Conservation (phyloP, 2,113 vertebrate genomes). For the Scomber japonicus region DNA sequence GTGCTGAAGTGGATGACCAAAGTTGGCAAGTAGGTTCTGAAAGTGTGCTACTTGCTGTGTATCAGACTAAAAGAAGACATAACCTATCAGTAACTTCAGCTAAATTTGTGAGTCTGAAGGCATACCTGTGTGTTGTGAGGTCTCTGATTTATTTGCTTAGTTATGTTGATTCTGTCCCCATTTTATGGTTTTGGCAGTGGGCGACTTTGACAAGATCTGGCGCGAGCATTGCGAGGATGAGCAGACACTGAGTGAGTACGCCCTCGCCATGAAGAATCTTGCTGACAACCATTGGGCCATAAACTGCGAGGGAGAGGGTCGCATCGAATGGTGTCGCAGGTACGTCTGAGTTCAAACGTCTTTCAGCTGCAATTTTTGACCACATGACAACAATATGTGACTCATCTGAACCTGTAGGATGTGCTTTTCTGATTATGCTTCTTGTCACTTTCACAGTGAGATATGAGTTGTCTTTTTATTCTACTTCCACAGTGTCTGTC, state of each 20-base stretch:
- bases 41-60: conserved; percentile 3
- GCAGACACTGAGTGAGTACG: conserved; percentile 96
- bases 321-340: conserved; percentile 99
- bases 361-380: background rate
- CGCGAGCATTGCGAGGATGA: conserved; percentile 98
- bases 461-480: conserved; percentile 22
- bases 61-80: background rate
- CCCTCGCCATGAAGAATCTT: conserved; percentile 98
- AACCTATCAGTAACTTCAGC: background rate
- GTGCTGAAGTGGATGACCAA: conserved; percentile 13
- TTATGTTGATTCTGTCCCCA: conserved; percentile 3
- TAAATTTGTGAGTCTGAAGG: background rate
- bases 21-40: conserved; percentile 60
- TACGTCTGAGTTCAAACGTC: conserved; percentile 63
- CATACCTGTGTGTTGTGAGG: background rate
- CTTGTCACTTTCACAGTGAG: background rate
- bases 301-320: conserved; percentile 95
- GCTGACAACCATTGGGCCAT: conserved; percentile 98
- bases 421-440: background rate
- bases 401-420: background rate
- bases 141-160: background rate
- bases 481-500: conserved; percentile 89
- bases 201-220: conserved; percentile 99
- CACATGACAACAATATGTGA: background rate
- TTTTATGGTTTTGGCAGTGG: conserved; percentile 85